These are phyloP conservation scores for Pecten maximus DNA, from an alignment of 2,888 invertebrate species.

Conservation along the genomic window DNA sequence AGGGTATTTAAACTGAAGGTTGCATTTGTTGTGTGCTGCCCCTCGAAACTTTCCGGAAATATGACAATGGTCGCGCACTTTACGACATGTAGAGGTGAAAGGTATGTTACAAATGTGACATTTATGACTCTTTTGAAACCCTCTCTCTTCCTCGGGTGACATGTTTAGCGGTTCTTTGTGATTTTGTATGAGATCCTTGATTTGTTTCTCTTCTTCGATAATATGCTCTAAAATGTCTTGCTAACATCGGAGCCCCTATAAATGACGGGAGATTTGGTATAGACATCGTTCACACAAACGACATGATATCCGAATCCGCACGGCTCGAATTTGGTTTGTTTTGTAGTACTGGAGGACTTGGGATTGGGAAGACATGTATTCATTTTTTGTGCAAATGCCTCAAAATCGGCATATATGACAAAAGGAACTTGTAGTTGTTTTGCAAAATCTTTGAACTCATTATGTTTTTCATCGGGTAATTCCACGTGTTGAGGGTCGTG, in stretches of 20 bases:
- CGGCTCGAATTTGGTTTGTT: conserved; percentile 37
- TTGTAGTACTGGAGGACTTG: conserved; percentile 14
- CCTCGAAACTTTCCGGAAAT: conserved; percentile 26
- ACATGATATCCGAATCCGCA: conserved; percentile 45
- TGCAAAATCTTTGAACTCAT: conserved; percentile 37
- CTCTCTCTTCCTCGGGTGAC: conserved; percentile 45
- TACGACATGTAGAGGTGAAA: neutral
- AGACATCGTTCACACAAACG: conserved; percentile 33
- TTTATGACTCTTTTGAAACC: conserved; percentile 46
- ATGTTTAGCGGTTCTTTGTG: conserved; percentile 52
- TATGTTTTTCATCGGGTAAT: conserved; percentile 21
- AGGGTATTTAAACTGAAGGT: neutral
- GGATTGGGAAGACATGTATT: conserved; percentile 36
- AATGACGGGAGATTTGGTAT: conserved; percentile 38
- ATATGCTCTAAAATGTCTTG: conserved; percentile 53
- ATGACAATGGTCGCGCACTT: conserved; percentile 39
- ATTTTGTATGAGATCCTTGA: conserved; percentile 37
- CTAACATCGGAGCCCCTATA: conserved; percentile 55
- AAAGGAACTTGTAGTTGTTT: conserved; percentile 36
- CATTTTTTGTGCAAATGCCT: conserved; percentile 36
- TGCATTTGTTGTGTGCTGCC: conserved; percentile 38
- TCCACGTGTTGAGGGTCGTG: conserved; percentile 36
- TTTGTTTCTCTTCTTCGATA: conserved; percentile 49
- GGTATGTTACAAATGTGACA: conserved; percentile 48
- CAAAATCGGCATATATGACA: no score